Conservation (phyloP, 92 coral and sea anemone species). For the Porites lobata region DNA sequence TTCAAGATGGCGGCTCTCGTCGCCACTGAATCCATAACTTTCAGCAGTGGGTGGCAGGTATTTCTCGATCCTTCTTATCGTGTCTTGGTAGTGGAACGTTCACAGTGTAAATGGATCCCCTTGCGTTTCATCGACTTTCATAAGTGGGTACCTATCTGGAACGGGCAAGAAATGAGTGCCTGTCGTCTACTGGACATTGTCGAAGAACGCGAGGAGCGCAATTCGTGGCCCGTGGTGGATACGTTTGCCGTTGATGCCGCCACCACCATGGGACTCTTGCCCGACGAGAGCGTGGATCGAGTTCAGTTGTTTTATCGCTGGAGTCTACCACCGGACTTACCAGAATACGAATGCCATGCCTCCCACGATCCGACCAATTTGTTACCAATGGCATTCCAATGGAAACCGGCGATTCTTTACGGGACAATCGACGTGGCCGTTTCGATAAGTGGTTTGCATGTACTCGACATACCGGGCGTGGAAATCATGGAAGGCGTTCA, state of each 20-base stretch:
- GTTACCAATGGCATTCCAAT: no score
- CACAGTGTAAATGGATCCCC: neutral
- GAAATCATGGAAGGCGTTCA: neutral
- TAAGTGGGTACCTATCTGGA: neutral
- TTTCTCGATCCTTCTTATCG: constrained; percentile 8
- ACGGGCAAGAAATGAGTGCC: neutral
- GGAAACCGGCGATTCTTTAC: constrained; percentile 5
- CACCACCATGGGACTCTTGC: no score
- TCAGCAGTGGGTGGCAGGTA: neutral
- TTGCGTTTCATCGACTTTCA: neutral
- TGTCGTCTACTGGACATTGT: neutral
- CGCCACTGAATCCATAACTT: no score
- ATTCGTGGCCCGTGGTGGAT: neutral
- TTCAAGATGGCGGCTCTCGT: no score
- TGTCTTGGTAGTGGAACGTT: neutral
- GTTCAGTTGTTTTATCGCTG: no score
- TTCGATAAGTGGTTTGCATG: neutral
- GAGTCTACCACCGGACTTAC: no score
- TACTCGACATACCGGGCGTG: neutral
- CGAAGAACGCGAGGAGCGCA: neutral
- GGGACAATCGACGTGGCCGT: constrained; percentile 12
- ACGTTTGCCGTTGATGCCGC: no score
- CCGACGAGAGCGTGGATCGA: no score
- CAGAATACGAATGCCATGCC: no score
- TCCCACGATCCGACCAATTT: no score